These are phyloP conservation scores for Agrochola lota DNA, from an alignment of 2,888 invertebrate species.

Conservation along the genomic window DNA sequence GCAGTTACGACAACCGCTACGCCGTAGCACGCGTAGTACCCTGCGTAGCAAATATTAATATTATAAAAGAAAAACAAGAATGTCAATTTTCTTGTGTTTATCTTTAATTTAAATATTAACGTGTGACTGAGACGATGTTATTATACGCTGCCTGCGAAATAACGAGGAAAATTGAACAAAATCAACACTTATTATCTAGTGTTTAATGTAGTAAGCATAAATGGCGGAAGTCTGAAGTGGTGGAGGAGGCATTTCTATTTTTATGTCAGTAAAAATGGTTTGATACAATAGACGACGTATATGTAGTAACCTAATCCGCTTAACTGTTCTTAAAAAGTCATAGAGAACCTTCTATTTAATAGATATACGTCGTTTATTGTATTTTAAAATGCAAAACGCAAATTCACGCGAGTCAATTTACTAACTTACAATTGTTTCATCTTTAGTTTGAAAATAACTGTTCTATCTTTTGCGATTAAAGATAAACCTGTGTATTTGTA, in stretches of 20 bases:
- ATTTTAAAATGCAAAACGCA: too few species aligned
- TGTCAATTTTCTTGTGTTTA: constrained; percentile 50
- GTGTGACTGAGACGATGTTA: constrained; percentile 60
- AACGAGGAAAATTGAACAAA: constrained; percentile 76
- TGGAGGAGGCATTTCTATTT: constrained; percentile 41
- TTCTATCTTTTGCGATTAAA: neutral
- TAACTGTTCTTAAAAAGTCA: too few species aligned
- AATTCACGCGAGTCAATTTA: too few species aligned
- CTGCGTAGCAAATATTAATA: constrained; percentile 41
- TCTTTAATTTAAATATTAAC: constrained; percentile 66
- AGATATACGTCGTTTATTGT: too few species aligned
- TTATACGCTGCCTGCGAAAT: constrained; percentile 67
- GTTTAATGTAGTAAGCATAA: constrained; percentile 76
- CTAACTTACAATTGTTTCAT: too few species aligned
- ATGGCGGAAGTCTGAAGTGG: constrained; percentile 4
- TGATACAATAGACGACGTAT: too few species aligned
- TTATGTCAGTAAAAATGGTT: neutral
- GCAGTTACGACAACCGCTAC: constrained; percentile 14
- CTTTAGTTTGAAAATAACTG: too few species aligned
- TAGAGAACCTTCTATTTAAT: too few species aligned
- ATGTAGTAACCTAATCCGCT: too few species aligned
- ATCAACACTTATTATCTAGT: constrained; percentile 77
- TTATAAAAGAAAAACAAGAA: constrained; percentile 32
- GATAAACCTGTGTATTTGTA: neutral
- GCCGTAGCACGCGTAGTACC: constrained; percentile 45